Percentiles rank a stretch among this genome's conserved stretches.
Conservation (phyloP, 1,140 invertebrate genomes). For the Maniola jurtina region DNA sequence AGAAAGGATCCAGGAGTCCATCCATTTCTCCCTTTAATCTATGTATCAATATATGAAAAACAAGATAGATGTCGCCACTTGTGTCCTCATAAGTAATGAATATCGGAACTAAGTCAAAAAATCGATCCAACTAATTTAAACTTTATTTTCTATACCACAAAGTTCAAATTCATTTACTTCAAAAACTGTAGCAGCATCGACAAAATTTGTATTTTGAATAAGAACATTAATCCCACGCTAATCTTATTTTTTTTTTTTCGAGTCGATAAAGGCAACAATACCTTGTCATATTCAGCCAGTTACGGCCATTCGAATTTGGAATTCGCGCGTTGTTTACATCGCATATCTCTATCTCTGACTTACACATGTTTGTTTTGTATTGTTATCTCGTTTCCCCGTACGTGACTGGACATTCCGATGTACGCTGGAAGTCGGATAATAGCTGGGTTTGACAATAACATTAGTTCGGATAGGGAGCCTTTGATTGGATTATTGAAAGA, state of each 20-base stretch:
- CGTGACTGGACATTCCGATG: constrained; percentile 72
- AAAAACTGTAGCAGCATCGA: constrained; percentile 10
- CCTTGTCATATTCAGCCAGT: constrained; percentile 10
- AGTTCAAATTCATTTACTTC: constrained; percentile 7
- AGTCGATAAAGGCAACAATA: constrained; percentile 13
- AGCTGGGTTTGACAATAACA: constrained; percentile 73
- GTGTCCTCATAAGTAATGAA: constrained; percentile 26
- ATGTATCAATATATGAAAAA: constrained; percentile 57
- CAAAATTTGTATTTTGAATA: constrained; percentile 25
- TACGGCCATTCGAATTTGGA: constrained; percentile 17
- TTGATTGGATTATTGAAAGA: constrained; percentile 77
- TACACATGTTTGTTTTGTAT: constrained; percentile 19
- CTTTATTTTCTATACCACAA: background rate
- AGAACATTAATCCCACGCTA: constrained; percentile 16
- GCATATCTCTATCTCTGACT: constrained; percentile 14
- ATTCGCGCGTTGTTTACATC: constrained; percentile 27
- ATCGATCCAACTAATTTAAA: constrained; percentile 3
- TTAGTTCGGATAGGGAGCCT: constrained; percentile 66
- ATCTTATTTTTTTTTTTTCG: constrained; percentile 12
- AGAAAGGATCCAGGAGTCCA: too few relatives aligned
- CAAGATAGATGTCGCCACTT: constrained; percentile 63
- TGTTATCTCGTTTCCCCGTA: constrained; percentile 42
- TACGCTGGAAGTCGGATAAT: constrained; percentile 62
- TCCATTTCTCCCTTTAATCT: constrained; percentile 18
- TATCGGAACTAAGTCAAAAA: background rate